These are phyloP conservation scores for Barypeithes pellucidus DNA, from an alignment of 2,888 invertebrate species.

Conservation along the genomic window DNA sequence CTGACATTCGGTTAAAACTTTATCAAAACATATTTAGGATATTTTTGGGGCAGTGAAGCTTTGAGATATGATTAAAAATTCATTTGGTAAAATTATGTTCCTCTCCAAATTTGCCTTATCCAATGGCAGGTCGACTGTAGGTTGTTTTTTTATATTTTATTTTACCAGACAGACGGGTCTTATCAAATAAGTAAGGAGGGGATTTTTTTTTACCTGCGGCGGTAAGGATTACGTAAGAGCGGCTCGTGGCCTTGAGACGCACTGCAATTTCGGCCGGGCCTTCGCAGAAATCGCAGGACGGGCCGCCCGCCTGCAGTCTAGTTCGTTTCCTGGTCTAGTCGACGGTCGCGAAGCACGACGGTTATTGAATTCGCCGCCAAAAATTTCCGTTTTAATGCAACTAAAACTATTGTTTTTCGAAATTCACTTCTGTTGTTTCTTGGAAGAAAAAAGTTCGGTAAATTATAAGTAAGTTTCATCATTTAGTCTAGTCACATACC, in stretches of 20 bases:
- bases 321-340: conserved; percentile 55
- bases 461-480: not conserved
- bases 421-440: conserved; percentile 5
- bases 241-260: conserved; percentile 55
- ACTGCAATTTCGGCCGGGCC: conserved; percentile 55
- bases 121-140: no score
- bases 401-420: not conserved
- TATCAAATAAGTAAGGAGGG: conserved; percentile 35
- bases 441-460: not conserved
- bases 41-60: no score
- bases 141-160: conserved; percentile 4
- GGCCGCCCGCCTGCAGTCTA: conserved; percentile 54
- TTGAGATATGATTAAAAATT: no score
- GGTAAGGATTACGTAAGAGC: conserved; percentile 52
- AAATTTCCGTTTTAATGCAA: conserved; percentile 19
- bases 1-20: no score
- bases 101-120: no score
- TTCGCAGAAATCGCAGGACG: conserved; percentile 55
- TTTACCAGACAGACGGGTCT: not conserved
- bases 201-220: conserved; percentile 39
- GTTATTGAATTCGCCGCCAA: conserved; percentile 24
- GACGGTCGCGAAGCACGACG: conserved; percentile 44
- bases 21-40: no score
- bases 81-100: no score
- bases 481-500: not conserved